phyloP scores from a whole-genome alignment of 2,113 vertebrate genomes.

The Rhipidura dahli region DNA sequence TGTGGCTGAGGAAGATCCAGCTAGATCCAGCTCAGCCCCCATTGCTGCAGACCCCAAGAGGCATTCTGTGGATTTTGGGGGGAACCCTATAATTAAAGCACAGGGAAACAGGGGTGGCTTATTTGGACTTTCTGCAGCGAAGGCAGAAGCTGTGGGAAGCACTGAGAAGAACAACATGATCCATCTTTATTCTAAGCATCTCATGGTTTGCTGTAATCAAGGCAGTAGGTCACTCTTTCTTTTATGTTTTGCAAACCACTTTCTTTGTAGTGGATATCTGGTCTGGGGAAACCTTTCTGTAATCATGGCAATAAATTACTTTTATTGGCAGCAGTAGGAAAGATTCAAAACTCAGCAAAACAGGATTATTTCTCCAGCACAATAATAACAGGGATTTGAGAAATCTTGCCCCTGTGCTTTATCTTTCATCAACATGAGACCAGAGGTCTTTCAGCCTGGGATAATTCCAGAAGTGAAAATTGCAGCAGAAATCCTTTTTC shows the following conservation, averaged over 20 bases:
- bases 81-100: neutral
- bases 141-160: neutral
- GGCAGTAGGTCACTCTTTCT: neutral
- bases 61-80: neutral
- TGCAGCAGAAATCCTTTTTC: conserved; percentile 1
- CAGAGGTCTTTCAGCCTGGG: neutral
- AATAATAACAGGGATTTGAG: conserved; percentile 3
- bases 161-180: neutral
- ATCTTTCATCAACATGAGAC: conserved; percentile 20
- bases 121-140: neutral
- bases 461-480: conserved; percentile 44
- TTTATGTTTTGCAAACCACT: neutral
- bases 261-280: neutral
- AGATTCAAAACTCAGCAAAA: conserved; percentile 10
- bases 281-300: neutral
- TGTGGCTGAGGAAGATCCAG: no score
- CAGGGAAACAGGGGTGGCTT: neutral
- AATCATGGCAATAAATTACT: neutral
- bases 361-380: neutral
- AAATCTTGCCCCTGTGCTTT: conserved; percentile 7
- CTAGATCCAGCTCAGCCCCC: no score
- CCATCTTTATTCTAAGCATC: neutral
- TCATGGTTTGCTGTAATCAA: neutral
- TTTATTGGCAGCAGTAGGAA: neutral
- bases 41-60: neutral